These are phyloP conservation scores for Eutolmus rufibarbis DNA, from an alignment of 2,888 invertebrate genomes.

Conservation along the genomic window DNA sequence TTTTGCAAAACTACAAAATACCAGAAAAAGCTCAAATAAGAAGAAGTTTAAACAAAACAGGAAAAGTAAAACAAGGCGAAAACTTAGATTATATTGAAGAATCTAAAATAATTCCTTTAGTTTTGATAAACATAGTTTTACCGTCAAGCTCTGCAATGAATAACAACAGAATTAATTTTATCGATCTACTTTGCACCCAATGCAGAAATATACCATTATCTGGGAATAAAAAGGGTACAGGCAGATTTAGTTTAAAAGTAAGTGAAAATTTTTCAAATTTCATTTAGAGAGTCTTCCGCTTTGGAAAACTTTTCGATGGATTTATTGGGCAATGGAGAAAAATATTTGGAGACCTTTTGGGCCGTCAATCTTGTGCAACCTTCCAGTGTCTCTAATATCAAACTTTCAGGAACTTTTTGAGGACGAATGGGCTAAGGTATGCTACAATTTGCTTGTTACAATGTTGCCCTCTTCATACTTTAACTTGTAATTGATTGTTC, in stretches of 20 bases:
- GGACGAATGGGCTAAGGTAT: neutral
- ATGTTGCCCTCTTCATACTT: neutral
- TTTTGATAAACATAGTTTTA: neutral
- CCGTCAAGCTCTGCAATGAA: neutral
- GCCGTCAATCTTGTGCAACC: neutral
- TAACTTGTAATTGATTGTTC: neutral
- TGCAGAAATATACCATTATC: neutral
- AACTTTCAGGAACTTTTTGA: neutral
- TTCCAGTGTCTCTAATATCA: neutral
- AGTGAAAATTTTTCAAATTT: neutral
- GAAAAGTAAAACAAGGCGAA: neutral
- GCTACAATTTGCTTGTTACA: neutral
- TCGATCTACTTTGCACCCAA: neutral
- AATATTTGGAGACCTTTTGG: constrained; percentile 51
- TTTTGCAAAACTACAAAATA: constrained; percentile 9
- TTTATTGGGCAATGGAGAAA: constrained; percentile 61
- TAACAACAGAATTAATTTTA: neutral
- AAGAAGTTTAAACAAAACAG: neutral
- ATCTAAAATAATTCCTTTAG: neutral
- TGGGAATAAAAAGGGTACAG: neutral
- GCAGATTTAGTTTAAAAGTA: neutral
- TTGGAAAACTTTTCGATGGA: constrained; percentile 64
- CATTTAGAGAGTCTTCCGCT: constrained; percentile 53
- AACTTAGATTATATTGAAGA: neutral
- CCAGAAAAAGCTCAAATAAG: neutral